Base-by-base conservation (phyloP, 2,113 vertebrate species). In the Heliornis fulica region DNA sequence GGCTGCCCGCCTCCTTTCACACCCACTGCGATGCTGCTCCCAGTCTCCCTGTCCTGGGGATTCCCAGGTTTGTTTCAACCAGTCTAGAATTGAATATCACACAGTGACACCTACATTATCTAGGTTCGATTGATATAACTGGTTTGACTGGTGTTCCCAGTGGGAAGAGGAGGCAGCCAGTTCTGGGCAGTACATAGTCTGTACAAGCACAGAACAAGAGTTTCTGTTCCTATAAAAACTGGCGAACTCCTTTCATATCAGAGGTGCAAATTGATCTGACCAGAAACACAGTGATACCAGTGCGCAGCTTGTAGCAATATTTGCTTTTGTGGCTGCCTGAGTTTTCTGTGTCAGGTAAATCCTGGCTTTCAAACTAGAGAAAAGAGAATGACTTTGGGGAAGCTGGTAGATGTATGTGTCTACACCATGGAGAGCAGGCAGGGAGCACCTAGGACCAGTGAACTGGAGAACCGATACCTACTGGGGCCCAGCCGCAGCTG, bases 21-120 rank as follows among this genome's bases (percentile, higher is more conserved):
- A 25, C 19, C 15, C 8, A 25, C 0, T 68, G 9, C 8, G 32
- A 2, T n/a, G 28, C 15, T 75, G 3, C 31, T 82, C 18, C 72
- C 48, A 79, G 15, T 10, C 21, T 89, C 21, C 12, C 26, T 11
- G 2, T 68, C 38, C 51, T 56, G 10, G 7, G 41, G 13, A 69
- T 40, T 61, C 15, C 11, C 21, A 68, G 29, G 15, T 34, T 64
- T 5, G 59, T 68, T 78, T 82, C 32, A 51, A 11, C 9, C 13
- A 38, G 13, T 26, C n/a, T 45, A 40, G 51, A 32, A 36, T 80
- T 92, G 57, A 10, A 43, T 46, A 3, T 10, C 63, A 66, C 13
- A 32, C 7, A 60, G 43, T 16, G 5, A 13, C 28, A 77, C 4
- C 48, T 45, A 5, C 17, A 8, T 66, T 71, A 32, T n/a, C 28